Base-by-base conservation (phyloP, 2,797 vertebrate species). In the Labroides dimidiatus region DNA sequence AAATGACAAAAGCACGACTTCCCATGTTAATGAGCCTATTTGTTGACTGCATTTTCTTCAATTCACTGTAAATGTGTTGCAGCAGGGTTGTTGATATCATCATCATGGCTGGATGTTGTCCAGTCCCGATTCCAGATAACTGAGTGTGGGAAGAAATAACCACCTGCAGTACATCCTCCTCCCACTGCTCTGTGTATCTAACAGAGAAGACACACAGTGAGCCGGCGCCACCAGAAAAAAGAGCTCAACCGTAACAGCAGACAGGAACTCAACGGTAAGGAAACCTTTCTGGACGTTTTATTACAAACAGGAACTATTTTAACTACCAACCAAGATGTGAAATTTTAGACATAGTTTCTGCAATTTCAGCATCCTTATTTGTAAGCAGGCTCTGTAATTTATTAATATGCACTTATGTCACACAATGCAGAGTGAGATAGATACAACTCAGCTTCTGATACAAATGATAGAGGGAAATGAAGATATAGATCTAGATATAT, bases 111-210 rank as follows among this genome's bases (percentile, higher is more conserved):
- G 17, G 21, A 64, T 49, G 24, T 17, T 45, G 11, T 16, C 21
- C 51, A 30, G 43, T 47, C 45, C 51, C 39, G n/a, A 20, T 30
- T 63, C 39, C 19, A 15, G 53, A 36, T 11, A 61, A 4, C 47
- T 17, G 23, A 58, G 39, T 1, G 17, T 58, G 11, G 30, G 21
- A 75, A 43, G 45, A 82, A 44, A 49, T 44, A 64, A 21, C 54
- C 67, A 82, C 79, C 77, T 77, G 69, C 64, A 49, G 55, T 47
- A 76, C 51, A 10, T 67, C 80, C 63, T 78, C 77, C 72, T 63
- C 41, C 71, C 15, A 17, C 61, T 36, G n/a, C 20, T 36, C 12
- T 30, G 23, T 30, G 55, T 77, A 71, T 55, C 67, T 75, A 61
- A 39, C 45, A 68, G 64, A 51, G 7, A 48, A 63, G 54, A 44